Evolutionary conservation across 1,140 invertebrate species (phyloP), one percentile per base, ranked within the genome.

Genomic region (Cotesia glomerata): DNA sequence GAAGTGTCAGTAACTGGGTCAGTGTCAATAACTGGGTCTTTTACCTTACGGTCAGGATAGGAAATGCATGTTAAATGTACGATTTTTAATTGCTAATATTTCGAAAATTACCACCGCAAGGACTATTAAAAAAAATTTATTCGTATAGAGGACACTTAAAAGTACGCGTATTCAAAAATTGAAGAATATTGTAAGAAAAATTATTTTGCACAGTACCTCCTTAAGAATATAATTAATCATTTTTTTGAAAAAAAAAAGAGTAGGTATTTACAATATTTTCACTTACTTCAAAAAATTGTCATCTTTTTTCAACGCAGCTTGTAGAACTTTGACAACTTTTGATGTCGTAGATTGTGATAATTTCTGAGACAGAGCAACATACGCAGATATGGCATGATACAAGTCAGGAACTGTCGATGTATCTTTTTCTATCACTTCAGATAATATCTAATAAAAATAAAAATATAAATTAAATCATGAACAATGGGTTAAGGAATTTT

Each of bases 301-400:
- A 86, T 95, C 94, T 74, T 93, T 94, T 77, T 94, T 94, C 36
- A 95, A 83, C 71, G 90, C 82, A 65, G 90, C 89, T 78, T 92
- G 91, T 18, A 95, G 81, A 71, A 88, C 89, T 79, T 93, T 94
- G 0, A 90, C 84, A 45, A 92, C 79, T 75, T 90, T 90, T 14
- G 87, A 84, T 74, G 91, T 90, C 16, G 85, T 84, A 56, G 88
- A 79, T 54, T 88, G 84, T 14, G 82, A 52, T 39, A 87, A 63
- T 63, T 87, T 84, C 62, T 88, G 80, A 0, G 81, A 84, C 34
- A 89, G 73, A 70, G 76, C 74, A 32, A 77, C 77, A 7, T 88
- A 78, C 1, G 84, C 82, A 58, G 73, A 80, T 4, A 88, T 78
- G 18, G 86, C 84, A 76, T 88, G 85, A 74, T 86, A 90, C 5